Percentiles rank a stretch among this genome's conserved stretches.
These are phyloP conservation scores for Onchidella celtica DNA, from an alignment of 2,888 invertebrate species.

Conservation along the genomic window DNA sequence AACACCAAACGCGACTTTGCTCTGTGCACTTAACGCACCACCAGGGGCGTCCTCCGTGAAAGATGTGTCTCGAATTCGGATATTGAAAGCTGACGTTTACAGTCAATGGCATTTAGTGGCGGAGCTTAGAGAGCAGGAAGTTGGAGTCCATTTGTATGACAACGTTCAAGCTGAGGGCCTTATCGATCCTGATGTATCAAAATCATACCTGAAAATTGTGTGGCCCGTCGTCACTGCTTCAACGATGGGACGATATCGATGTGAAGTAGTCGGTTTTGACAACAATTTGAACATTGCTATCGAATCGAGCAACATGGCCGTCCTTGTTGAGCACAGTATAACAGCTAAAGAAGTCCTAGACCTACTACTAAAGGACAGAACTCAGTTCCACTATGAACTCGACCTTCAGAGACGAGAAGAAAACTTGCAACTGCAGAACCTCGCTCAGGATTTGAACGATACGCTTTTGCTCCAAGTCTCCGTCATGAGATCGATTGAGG, in stretches of 20 bases:
- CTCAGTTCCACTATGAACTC: too few relatives aligned
- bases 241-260: slow-evolving; percentile 16
- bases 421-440: slow-evolving; percentile 1
- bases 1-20: too few relatives aligned
- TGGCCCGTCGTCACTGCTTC: background rate
- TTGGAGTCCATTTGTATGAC: too few relatives aligned
- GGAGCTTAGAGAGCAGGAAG: too few relatives aligned
- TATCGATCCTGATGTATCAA: background rate
- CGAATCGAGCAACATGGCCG: background rate
- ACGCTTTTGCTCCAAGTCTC: background rate
- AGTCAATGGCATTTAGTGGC: too few relatives aligned
- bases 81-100: too few relatives aligned
- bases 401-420: slow-evolving; percentile 10
- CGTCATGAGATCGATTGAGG: background rate
- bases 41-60: too few relatives aligned
- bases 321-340: background rate
- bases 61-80: too few relatives aligned
- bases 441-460: slow-evolving; percentile 6
- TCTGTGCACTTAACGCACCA: too few relatives aligned
- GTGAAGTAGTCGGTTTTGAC: slow-evolving; percentile 31
- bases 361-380: background rate
- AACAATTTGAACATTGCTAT: background rate
- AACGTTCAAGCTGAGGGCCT: too few relatives aligned
- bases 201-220: background rate
- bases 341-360: slow-evolving; percentile 19